A percentile compares a stretch with the other conserved stretches of the same genome.
Evolutionary conservation across 2,797 vertebrate species (phyloP).

Genomic region (Malurus splendens): DNA sequence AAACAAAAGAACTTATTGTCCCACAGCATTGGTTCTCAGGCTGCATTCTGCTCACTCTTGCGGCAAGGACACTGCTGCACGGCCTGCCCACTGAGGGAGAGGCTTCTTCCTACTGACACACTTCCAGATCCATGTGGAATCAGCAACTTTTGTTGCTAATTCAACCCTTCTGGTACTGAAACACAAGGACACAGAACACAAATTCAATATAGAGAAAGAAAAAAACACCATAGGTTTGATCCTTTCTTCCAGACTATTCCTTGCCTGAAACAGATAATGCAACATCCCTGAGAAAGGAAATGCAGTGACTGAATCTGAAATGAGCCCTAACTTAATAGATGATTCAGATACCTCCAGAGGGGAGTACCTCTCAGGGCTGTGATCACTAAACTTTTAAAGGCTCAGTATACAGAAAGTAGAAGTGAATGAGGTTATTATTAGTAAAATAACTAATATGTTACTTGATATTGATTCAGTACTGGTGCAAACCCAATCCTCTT

Average conservation of each 20-base stretch:
- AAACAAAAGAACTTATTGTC: conserved; percentile 25
- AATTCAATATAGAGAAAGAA: not conserved
- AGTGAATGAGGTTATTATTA: not conserved
- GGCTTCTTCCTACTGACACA: not conserved
- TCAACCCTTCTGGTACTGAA: not conserved
- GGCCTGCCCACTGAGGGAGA: not conserved
- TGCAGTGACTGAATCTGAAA: not conserved
- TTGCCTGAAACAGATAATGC: not conserved
- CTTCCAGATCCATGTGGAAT: not conserved
- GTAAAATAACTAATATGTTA: not conserved
- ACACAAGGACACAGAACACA: not conserved
- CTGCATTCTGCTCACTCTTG: not conserved
- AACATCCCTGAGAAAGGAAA: not conserved
- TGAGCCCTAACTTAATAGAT: not conserved
- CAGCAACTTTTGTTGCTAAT: not conserved
- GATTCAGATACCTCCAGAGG: not conserved
- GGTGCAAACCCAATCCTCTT: not conserved
- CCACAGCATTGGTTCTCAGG: not conserved
- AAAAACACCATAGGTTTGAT: not conserved
- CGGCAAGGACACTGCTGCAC: not conserved
- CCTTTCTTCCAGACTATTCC: not conserved
- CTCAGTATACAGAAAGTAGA: not conserved
- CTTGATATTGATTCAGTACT: not conserved
- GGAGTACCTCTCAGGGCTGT: not conserved
- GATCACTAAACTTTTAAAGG: not conserved